Conservation (phyloP, 2,797 vertebrate genomes). For the Columba guinea region DNA sequence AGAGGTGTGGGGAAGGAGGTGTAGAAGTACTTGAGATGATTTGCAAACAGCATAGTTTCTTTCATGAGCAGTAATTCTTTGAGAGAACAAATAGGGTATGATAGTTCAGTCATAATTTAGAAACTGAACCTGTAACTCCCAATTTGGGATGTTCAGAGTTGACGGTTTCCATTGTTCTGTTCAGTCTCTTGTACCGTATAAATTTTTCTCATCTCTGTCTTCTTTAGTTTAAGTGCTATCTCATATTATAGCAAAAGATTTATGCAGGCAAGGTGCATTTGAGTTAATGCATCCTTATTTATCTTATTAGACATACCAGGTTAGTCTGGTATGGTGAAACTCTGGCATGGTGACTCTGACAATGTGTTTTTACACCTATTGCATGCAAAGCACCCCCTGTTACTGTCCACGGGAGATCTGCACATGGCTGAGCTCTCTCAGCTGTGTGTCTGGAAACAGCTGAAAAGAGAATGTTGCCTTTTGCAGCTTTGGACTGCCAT, state of each 20-base stretch:
- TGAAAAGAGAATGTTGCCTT: too few relatives aligned
- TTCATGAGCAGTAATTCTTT: background rate
- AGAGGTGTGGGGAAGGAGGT: background rate
- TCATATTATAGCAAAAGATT: background rate
- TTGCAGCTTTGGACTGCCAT: too few relatives aligned
- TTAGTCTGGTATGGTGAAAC: background rate
- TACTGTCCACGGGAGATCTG: too few relatives aligned
- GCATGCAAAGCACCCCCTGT: too few relatives aligned
- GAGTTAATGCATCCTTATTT: background rate
- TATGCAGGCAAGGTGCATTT: background rate
- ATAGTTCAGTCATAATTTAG: background rate
- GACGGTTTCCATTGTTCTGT: background rate
- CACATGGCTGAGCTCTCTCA: too few relatives aligned
- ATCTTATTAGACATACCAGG: background rate
- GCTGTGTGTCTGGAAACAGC: too few relatives aligned
- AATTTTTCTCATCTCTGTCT: background rate
- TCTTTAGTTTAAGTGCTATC: background rate
- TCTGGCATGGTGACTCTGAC: background rate
- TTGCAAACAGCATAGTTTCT: background rate
- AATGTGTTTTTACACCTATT: too few relatives aligned
- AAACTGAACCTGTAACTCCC: background rate
- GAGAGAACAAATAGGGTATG: background rate
- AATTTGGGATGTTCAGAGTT: background rate
- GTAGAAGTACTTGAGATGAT: background rate
- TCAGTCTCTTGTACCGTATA: background rate